Base-by-base conservation (phyloP, 2,113 vertebrate species). In the Cryptomyrus ogoouensis region DNA sequence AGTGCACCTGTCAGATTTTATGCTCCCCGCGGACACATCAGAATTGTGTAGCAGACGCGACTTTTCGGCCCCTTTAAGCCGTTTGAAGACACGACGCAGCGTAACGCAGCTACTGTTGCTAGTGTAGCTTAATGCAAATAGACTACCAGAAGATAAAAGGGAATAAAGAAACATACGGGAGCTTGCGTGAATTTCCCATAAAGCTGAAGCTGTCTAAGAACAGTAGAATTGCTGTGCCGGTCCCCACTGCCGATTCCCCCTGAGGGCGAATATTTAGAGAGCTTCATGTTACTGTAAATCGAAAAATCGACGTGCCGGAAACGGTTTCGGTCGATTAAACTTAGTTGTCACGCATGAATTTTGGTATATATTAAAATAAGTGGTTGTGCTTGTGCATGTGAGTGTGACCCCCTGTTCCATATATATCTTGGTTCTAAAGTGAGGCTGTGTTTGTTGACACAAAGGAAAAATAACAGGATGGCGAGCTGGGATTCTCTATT, bases 401-500 rank as follows among this genome's bases (percentile, higher is more conserved):
- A 42, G 74, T 6, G 74, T 6, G 35, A 1, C 31, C 35, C 74
- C 39, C 35, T 80, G 46, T 77, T 13, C 53, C 5, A 58, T 66
- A 7, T 47, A 7, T 56, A 62, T 46, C 39, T 62, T 52, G 21
- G 15, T 47, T 46, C 53, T 92, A 91, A 91, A 91, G 58, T 93
- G 91, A 93, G 90, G 90, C 91, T 90, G 80, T 35, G 92, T 93
- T 93, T 92, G 94, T 93, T 90, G 87, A 91, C 91, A 91, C 80
- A 94, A 94, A 94, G 95, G 95, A 84, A 87, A 92, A 92, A 93
- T 94, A 94, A 95, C 94, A 96, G 95, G 95, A 96, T 94, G 94
- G 92, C 56, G 84, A 90, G 91, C 93, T 19, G 85, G 90, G 91
- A 77, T 47, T 62, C 31, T 52, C 87, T 90, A 88, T 87, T 89